Conservation (phyloP, 64 coral and sea anemone genomes). For the Orbicella faveolata region DNA sequence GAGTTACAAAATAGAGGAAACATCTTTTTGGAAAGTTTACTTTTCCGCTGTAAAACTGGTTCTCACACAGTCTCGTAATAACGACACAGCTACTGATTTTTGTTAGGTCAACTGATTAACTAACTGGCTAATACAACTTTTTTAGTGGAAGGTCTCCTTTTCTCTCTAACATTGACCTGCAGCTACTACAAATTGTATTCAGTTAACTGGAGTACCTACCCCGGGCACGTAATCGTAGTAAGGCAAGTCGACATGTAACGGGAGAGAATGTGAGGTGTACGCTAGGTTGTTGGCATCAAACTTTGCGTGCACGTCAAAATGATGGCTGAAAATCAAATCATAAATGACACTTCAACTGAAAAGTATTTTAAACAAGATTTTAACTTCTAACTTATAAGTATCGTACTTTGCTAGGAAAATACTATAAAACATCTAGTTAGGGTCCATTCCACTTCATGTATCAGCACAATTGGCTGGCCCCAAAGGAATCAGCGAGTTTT, state of each 20-base stretch:
- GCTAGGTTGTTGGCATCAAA: conserved; percentile 74
- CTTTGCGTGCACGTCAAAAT: conserved; percentile 62
- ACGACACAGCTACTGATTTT: background rate
- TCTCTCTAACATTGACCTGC: background rate
- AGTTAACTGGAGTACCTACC: conserved; percentile 15
- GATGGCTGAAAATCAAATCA: conserved; percentile 38
- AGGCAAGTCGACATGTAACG: conserved; percentile 68
- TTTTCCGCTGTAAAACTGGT: background rate
- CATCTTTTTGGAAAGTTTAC: too few relatives aligned
- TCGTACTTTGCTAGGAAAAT: too few relatives aligned
- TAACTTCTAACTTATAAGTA: too few relatives aligned
- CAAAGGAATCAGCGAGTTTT: too few relatives aligned
- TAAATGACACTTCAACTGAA: too few relatives aligned
- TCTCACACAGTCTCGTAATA: background rate
- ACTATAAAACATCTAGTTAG: too few relatives aligned
- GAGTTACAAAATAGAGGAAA: too few relatives aligned
- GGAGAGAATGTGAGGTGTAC: conserved; percentile 50
- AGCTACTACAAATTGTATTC: too few relatives aligned
- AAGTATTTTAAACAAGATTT: too few relatives aligned
- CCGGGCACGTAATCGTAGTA: conserved; percentile 59
- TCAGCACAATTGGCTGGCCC: too few relatives aligned
- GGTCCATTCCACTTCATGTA: too few relatives aligned
- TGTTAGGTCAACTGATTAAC: background rate
- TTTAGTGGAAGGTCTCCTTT: background rate
- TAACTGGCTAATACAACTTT: background rate